Base-by-base conservation (phyloP, 2,888 invertebrate species). In the Caenorhabditis afra region DNA sequence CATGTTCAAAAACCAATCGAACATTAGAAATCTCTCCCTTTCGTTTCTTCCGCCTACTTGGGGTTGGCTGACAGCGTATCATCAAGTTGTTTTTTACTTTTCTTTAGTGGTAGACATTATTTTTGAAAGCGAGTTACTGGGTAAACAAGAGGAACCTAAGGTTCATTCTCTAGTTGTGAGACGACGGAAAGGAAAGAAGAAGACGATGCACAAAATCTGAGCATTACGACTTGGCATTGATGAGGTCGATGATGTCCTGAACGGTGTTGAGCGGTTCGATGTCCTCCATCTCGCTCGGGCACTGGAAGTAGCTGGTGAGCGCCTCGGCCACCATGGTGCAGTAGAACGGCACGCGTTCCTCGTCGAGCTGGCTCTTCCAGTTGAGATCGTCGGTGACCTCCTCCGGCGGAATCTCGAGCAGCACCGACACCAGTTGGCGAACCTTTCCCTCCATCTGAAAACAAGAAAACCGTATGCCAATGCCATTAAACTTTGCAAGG, bases 271-370 rank as follows among this genome's bases (percentile, higher is more conserved):
- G 16, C 5, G 12, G 4, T n/a, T 23, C 74, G 10, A 65, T 11
- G 47, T 75, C 75, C 5, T 44, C 12, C 14, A 16, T 14, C n/a
- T 75, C 75, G 7, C 53, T n/a, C 18, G 66, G 53, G 1, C 66
- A 65, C 7, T 65, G 44, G 52, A 74, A 74, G 16, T n/a, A 20
- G 16, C 35, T n/a, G 14, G 59, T 47, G 2, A 74, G 20, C 7
- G 74, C 74, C 16, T 66, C 74, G 0, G 74, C 74, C 12, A 66
- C 35, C 65, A 74, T 65, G 1, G 65, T 59, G 22, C 59, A 44
- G 53, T 65, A 59, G 23, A 65, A 74, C 1, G 44, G 65, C 8
- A 57, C 44, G 58, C 64, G 64, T 1, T 64, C 74, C 35, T 50
- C 35, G 37, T 74, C 74, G 1, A 61, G 44, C 3, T 16, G 35